These are phyloP conservation scores for Cyclargus thomasi DNA, from an alignment of 1,140 invertebrate species.

Conservation along the genomic window DNA sequence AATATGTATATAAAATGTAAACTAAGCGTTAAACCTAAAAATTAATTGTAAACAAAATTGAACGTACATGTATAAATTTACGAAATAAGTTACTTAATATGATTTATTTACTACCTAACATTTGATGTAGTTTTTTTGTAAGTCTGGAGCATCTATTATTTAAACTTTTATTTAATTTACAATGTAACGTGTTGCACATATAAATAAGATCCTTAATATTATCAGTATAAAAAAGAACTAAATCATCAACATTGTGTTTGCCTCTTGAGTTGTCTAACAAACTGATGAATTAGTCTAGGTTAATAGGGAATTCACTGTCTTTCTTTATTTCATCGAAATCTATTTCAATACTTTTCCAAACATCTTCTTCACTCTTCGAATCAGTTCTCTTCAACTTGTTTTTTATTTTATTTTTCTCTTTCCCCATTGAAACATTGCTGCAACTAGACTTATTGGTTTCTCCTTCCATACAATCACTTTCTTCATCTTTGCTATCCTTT, in stretches of 20 bases:
- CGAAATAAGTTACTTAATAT: constrained; percentile 37
- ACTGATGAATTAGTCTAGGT: constrained; percentile 30
- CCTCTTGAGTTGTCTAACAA: constrained; percentile 18
- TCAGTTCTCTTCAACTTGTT: constrained; percentile 27
- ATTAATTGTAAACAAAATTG: no score
- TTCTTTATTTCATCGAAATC: constrained; percentile 23
- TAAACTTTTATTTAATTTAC: no score
- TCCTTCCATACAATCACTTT: constrained; percentile 14
- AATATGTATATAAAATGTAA: no score
- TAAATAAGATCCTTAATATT: no score
- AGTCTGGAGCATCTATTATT: no score
- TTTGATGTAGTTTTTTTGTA: no score
- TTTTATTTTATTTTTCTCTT: constrained; percentile 16
- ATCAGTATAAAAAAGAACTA: no score
- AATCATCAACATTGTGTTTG: no score
- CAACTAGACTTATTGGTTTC: constrained; percentile 22
- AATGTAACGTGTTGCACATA: no score
- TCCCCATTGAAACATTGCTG: constrained; percentile 24
- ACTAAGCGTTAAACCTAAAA: no score
- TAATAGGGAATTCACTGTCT: constrained; percentile 26
- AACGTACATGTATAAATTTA: no score
- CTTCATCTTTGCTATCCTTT: background rate
- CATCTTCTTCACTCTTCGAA: constrained; percentile 23
- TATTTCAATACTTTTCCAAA: constrained; percentile 28
- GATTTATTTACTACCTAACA: constrained; percentile 13